These are phyloP conservation scores for Cephalotes varians DNA, from an alignment of 2,888 invertebrate genomes.

Conservation along the genomic window DNA sequence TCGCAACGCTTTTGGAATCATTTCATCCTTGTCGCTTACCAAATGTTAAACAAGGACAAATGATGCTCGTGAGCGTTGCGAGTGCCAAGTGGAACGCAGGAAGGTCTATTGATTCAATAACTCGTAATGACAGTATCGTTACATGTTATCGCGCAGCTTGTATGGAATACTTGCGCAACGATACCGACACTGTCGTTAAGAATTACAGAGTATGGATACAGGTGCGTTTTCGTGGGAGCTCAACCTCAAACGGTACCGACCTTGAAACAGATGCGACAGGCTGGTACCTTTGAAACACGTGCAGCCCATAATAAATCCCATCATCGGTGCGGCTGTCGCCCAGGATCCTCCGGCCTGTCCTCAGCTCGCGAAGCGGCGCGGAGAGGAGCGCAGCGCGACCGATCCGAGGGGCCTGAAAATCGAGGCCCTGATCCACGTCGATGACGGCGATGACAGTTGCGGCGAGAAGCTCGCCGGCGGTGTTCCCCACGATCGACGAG, in stretches of 20 bases:
- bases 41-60: no score
- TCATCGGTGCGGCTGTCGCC: constrained; percentile 88
- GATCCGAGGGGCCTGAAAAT: constrained; percentile 51
- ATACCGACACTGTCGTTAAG: no score
- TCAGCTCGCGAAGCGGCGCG: constrained; percentile 50
- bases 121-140: no score
- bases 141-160: no score
- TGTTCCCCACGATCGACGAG: constrained; percentile 43
- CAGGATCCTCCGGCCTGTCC: constrained; percentile 56
- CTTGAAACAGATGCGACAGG: constrained; percentile 84
- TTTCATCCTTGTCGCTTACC: no score
- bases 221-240: constrained; percentile 13
- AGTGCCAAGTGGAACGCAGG: no score
- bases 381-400: constrained; percentile 41
- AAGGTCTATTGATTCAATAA: no score
- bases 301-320: constrained; percentile 98
- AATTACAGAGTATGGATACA: no score
- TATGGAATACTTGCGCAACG: no score
- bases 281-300: constrained; percentile 95
- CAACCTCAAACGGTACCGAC: constrained; percentile 69
- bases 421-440: constrained; percentile 41
- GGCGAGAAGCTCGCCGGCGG: constrained; percentile 13
- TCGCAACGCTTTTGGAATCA: no score
- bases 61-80: no score
- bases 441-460: constrained; percentile 10